Percentiles rank a stretch among this genome's conserved stretches.
phyloP scores from a whole-genome alignment of 2,797 vertebrate genomes.

The Karalla daura region DNA sequence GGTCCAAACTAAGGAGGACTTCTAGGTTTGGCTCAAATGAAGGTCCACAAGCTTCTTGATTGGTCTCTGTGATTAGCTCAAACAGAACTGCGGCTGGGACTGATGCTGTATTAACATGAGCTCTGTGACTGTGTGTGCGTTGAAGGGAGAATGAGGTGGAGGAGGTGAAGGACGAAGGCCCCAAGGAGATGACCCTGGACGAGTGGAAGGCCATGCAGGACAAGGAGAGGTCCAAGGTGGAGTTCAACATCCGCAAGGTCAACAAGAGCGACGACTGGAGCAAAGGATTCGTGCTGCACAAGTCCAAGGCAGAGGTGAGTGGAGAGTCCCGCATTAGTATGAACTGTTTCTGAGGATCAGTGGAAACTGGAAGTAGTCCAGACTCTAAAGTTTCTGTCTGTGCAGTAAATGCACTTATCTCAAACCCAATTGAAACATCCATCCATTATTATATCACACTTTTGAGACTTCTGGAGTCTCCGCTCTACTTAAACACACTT shows the following conservation, averaged over 20 bases:
- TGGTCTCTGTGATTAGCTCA: too few relatives aligned
- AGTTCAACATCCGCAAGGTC: conserved; percentile 99
- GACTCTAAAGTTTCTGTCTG: background rate
- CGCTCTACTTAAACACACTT: too few relatives aligned
- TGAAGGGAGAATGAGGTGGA: conserved; percentile 97
- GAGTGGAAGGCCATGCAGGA: conserved; percentile 99
- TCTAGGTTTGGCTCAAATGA: too few relatives aligned
- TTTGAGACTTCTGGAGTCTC: too few relatives aligned
- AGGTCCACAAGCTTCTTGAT: too few relatives aligned
- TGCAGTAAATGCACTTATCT: background rate
- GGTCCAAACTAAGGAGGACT: background rate
- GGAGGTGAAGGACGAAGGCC: conserved; percentile 96
- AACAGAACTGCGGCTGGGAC: too few relatives aligned
- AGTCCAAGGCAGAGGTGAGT: conserved; percentile 95
- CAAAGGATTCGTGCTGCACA: conserved; percentile 98
- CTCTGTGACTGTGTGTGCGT: conserved; percentile 35
- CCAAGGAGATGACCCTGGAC: conserved; percentile 99
- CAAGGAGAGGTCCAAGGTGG: conserved; percentile 96
- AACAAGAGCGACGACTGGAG: conserved; percentile 98
- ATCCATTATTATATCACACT: too few relatives aligned
- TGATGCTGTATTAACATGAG: background rate
- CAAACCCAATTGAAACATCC: background rate
- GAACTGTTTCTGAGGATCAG: too few relatives aligned
- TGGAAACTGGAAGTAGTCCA: background rate
- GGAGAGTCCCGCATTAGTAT: background rate